Conservation (phyloP, 2,113 vertebrate genomes). For the Hydrochoerus hydrochaeris region DNA sequence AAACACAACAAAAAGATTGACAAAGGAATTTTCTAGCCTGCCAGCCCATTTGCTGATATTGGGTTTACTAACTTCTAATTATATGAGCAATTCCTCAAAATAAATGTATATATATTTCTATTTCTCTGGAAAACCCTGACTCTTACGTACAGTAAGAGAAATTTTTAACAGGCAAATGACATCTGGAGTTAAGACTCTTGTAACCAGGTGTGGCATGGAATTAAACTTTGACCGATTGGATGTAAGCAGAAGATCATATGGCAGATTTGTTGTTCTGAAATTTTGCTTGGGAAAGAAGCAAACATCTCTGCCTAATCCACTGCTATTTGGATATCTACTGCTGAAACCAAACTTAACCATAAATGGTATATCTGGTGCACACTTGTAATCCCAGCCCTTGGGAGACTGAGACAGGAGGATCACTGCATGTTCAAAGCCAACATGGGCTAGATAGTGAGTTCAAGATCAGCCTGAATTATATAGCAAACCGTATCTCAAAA, state of each 20-base stretch:
- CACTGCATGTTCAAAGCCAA: background rate
- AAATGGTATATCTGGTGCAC: background rate
- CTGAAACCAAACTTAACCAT: background rate
- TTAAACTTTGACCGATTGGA: background rate
- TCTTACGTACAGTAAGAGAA: background rate
- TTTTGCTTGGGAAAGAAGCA: conserved; percentile 7
- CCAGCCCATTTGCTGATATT: background rate
- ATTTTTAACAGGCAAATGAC: background rate
- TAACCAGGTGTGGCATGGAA: background rate
- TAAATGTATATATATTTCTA: background rate
- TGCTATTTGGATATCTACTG: background rate
- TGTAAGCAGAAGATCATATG: background rate
- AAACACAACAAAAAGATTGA: background rate
- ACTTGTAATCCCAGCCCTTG: background rate
- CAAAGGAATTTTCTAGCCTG: background rate
- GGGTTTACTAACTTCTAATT: background rate
- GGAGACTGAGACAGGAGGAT: background rate
- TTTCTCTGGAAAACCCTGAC: background rate
- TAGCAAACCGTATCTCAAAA: background rate
- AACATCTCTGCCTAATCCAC: background rate
- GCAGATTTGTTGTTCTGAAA: background rate
- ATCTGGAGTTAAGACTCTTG: conserved; percentile 10
- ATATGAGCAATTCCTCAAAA: background rate
- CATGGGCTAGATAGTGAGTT: background rate
- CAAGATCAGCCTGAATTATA: background rate